Evolutionary conservation across 2,113 vertebrate species (phyloP), one percentile per base, ranked within the genome.

Genomic region (Murina feae): DNA sequence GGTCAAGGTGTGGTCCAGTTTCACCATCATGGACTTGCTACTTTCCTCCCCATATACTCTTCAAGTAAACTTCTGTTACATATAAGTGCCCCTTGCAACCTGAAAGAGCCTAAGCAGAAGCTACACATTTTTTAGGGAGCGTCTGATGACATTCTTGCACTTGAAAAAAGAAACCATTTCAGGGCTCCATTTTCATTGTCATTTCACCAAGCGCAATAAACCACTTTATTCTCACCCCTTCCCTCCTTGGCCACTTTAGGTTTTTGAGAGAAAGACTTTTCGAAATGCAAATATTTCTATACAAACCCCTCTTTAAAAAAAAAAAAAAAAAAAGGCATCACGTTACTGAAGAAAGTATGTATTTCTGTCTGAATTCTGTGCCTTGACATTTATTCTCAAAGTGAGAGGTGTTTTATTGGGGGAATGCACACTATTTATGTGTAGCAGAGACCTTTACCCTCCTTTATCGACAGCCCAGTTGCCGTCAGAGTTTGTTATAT

Each of bases 271-370:
- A 85, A 79, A 89, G n/a, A 35, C 75, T 78, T 85, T 95, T 81
- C 12, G 14, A 94, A 95, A 86, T 87, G 42, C 39, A 89, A 81
- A 51, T 79, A 11, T 91, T 91, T 95, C 44, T 68, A 32, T 4
- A 7, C 14, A 51, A 63, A 0, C 4, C 7, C 17, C 76, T 28
- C 17, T 85, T 13, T 94, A 39, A 1, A 39, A 72, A 81, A 93
- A 72, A 16, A 71, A 80, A 60, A 83, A 78, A 84, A 60, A 87
- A n/a, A 91, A 30, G 14, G 23, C 23, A 16, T 86, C 69, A 37
- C 39, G n/a, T 74, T 16, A 23, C 30, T 81, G 9, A 69, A 81
- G 28, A 79, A 93, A 72, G 55, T 5, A 21, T 1, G 25, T 32
- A 44, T 91, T 90, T 89, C 76, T 74, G 42, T 79, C 39, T 88